phyloP scores from a whole-genome alignment of 2,888 invertebrate genomes.

The Eupithecia inturbata region DNA sequence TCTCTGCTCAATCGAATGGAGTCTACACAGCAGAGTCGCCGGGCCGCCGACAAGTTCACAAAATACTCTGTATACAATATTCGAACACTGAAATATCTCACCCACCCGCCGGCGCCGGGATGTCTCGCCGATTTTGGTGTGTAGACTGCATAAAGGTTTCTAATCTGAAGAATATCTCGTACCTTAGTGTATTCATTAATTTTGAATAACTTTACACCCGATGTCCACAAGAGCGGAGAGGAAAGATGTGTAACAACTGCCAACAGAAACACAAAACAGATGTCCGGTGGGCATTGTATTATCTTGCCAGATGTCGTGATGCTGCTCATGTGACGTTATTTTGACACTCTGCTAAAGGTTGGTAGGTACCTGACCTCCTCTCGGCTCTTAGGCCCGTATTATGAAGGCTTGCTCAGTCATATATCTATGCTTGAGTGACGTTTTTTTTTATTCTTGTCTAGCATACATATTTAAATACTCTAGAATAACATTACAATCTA shows the following conservation, averaged over 20 bases:
- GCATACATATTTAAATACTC: too few species aligned
- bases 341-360: neutral
- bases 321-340: neutral
- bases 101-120: neutral
- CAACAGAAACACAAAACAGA: neutral
- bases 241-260: neutral
- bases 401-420: too few species aligned
- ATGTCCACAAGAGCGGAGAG: neutral
- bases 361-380: neutral
- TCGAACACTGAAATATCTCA: neutral
- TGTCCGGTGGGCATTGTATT: too few species aligned
- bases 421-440: too few species aligned
- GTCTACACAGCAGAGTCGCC: neutral
- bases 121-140: neutral
- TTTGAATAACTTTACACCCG: neutral
- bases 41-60: neutral
- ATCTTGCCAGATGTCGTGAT: neutral
- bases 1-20: neutral
- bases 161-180: neutral
- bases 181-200: neutral
- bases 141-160: neutral
- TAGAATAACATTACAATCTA: too few species aligned
- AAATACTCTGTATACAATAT: neutral
- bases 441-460: too few species aligned
- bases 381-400: too few species aligned